Evolutionary conservation across 2,113 vertebrate genomes (phyloP).

Genomic region (Oostethus manadensis): DNA sequence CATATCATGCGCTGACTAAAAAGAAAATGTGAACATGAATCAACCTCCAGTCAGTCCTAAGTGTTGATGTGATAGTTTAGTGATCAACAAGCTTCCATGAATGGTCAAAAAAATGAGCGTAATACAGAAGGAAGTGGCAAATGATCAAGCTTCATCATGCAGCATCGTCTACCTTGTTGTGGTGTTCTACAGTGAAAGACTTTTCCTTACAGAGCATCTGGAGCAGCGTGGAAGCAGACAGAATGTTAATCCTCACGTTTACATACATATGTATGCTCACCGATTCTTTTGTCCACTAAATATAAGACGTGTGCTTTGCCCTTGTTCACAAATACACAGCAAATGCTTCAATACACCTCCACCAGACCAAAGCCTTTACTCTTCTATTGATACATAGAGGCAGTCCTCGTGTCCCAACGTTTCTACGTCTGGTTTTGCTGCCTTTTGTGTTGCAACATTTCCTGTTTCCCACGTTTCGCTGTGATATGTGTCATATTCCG

Average conservation of each 20-base stretch:
- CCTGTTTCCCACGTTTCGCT: too few species aligned
- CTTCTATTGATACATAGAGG: too few species aligned
- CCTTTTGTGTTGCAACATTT: too few species aligned
- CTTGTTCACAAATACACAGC: too few species aligned
- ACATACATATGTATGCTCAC: neutral
- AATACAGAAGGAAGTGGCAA: neutral
- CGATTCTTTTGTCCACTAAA: neutral
- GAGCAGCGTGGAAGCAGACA: constrained; percentile 54
- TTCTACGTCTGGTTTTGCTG: too few species aligned
- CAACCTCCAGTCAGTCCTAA: neutral
- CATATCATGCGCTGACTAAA: neutral
- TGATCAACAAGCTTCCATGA: neutral
- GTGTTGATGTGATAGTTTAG: neutral
- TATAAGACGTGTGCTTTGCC: neutral
- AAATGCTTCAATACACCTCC: too few species aligned
- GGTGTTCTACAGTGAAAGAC: constrained; percentile 71
- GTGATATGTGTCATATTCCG: too few species aligned
- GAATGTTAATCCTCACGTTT: neutral
- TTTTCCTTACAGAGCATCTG: constrained; percentile 73
- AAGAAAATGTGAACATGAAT: neutral
- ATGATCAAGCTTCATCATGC: constrained; percentile 14
- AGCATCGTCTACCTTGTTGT: constrained; percentile 68
- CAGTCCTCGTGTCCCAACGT: too few species aligned
- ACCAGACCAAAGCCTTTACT: too few species aligned
- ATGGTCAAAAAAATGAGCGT: neutral